A percentile compares a stretch with the other conserved stretches of the same genome.
Evolutionary conservation across 2,113 vertebrate genomes (phyloP).

Genomic region (Calidris pygmaea): DNA sequence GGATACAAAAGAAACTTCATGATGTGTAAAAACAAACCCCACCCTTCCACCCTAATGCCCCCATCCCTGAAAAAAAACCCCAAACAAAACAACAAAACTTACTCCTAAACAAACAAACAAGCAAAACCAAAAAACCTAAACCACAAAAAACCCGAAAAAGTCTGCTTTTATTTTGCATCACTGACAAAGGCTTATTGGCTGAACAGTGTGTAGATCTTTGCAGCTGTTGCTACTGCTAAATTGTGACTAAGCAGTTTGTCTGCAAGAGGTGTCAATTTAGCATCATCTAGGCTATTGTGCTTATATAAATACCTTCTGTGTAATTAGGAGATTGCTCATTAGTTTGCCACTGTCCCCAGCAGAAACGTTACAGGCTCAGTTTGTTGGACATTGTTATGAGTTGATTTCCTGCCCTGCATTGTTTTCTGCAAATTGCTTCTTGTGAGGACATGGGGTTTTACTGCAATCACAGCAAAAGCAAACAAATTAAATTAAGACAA

Average conservation of each 20-base stretch:
- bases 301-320: background rate
- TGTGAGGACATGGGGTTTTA: conserved; percentile 8
- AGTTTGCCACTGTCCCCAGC: conserved; percentile 2
- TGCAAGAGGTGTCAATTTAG: background rate
- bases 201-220: background rate
- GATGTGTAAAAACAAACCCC: background rate
- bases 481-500: conserved; percentile 35
- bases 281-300: background rate
- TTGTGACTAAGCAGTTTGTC: background rate
- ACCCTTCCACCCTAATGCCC: too few relatives aligned
- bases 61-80: too few relatives aligned
- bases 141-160: background rate
- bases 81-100: too few relatives aligned
- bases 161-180: background rate
- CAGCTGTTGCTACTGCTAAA: background rate
- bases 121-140: background rate
- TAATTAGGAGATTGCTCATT: conserved; percentile 10
- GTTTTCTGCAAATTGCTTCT: conserved; percentile 30
- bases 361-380: background rate
- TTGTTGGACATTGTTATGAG: background rate
- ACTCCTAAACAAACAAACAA: too few relatives aligned
- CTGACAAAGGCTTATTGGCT: background rate
- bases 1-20: background rate
- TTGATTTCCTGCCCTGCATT: conserved; percentile 26
- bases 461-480: conserved; percentile 38